Percentiles rank a stretch among this genome's conserved stretches.
phyloP scores from a whole-genome alignment of 2,797 vertebrate species.

The Anguilla pacifica region DNA sequence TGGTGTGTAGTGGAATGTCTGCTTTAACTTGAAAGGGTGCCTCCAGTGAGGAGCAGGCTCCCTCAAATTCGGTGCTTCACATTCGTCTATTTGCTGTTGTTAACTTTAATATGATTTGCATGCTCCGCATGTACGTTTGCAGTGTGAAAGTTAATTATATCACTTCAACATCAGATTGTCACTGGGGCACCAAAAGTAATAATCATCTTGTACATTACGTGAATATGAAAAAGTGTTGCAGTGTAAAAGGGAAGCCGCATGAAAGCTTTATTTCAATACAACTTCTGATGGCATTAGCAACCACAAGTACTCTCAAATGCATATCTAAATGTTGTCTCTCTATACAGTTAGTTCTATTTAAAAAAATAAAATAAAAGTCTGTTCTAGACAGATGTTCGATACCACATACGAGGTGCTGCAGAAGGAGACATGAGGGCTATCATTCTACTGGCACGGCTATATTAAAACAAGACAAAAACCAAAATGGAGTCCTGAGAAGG shows the following conservation, averaged over 20 bases:
- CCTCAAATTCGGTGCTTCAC: background rate
- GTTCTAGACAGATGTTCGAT: background rate
- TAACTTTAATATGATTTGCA: background rate
- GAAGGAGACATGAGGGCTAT: background rate
- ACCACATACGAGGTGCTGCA: background rate
- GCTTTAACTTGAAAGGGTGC: background rate
- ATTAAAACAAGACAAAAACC: slow-evolving; percentile 2
- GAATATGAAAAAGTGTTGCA: background rate
- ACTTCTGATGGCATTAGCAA: background rate
- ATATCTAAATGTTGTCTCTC: background rate
- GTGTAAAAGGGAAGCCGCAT: background rate
- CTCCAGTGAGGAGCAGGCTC: background rate
- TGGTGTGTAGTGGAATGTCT: background rate
- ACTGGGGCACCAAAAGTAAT: background rate
- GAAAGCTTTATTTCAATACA: background rate
- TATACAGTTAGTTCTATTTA: background rate
- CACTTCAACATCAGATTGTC: background rate
- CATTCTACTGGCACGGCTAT: background rate
- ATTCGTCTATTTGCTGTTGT: background rate
- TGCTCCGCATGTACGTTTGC: background rate
- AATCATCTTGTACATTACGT: background rate
- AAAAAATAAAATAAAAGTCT: background rate
- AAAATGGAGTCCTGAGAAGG: background rate
- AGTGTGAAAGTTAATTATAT: slow-evolving; percentile 1
- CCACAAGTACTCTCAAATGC: background rate